These are phyloP conservation scores for Panzeria rudis DNA, from an alignment of 2,888 invertebrate species.

Conservation along the genomic window DNA sequence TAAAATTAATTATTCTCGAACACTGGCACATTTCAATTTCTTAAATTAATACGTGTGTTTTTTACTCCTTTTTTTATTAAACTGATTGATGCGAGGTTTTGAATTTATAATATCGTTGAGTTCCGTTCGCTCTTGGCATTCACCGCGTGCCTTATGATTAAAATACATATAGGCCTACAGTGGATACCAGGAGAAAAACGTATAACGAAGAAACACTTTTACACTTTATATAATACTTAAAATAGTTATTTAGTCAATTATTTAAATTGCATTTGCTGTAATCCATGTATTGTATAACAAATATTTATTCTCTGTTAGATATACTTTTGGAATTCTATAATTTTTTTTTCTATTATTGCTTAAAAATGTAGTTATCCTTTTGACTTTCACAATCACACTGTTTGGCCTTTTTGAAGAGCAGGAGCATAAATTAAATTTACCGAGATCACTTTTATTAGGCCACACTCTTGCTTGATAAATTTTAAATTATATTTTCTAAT, in stretches of 20 bases:
- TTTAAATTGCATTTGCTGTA: background rate
- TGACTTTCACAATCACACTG: conserved; percentile 79
- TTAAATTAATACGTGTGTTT: too few species aligned
- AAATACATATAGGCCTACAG: conserved; percentile 96
- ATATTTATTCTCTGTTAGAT: background rate
- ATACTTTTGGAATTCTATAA: background rate
- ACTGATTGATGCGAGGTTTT: background rate
- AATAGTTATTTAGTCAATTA: background rate
- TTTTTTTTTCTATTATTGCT: background rate
- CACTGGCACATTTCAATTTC: too few species aligned
- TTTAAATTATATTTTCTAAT: conserved; percentile 29
- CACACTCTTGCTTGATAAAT: conserved; percentile 24
- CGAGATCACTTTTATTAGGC: conserved; percentile 59
- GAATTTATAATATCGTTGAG: conserved; percentile 79
- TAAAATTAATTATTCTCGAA: too few species aligned
- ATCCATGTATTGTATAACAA: conserved; percentile 8
- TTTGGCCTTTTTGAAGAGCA: conserved; percentile 73
- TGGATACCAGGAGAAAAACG: conserved; percentile 96
- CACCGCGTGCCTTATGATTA: conserved; percentile 99
- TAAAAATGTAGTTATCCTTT: conserved; percentile 74
- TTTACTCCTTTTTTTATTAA: background rate
- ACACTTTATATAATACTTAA: background rate
- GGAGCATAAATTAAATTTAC: conserved; percentile 75
- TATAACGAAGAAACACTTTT: conserved; percentile 73
- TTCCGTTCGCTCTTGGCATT: conserved; percentile 98